A percentile compares a stretch with the other conserved stretches of the same genome.
phyloP scores from a whole-genome alignment of 2,797 vertebrate species.

The Gambusia yucatana region DNA sequence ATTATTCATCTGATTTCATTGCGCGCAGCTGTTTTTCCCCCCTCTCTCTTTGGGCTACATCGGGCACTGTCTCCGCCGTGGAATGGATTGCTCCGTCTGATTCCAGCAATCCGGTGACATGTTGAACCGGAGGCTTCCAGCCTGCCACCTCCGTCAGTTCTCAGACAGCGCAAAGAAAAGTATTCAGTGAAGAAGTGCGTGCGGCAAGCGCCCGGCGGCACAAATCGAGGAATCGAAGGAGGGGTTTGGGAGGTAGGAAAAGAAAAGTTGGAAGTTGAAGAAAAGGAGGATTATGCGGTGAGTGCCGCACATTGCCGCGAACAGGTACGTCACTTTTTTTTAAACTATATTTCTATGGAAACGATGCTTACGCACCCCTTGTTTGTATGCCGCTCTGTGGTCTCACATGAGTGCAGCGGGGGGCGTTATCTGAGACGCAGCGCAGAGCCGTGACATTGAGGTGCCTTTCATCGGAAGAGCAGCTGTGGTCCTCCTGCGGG shows the following conservation, averaged over 20 bases:
- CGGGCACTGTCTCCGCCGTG: slow-evolving; percentile 25
- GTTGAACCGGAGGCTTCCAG: slow-evolving; percentile 49
- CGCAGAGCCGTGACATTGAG: slow-evolving; percentile 70
- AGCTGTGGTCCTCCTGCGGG: slow-evolving; percentile 22
- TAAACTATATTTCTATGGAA: slow-evolving; percentile 18
- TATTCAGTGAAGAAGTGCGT: slow-evolving; percentile 65
- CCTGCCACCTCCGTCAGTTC: slow-evolving; percentile 50
- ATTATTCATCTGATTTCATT: too few relatives aligned
- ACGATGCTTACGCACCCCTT: slow-evolving; percentile 15
- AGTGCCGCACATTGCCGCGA: slow-evolving; percentile 46
- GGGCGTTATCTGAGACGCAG: slow-evolving; percentile 3
- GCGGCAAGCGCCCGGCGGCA: slow-evolving; percentile 53
- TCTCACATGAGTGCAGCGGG: slow-evolving; percentile 42
- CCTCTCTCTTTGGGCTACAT: too few relatives aligned
- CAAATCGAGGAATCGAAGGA: slow-evolving; percentile 26
- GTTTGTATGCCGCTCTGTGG: slow-evolving; percentile 31
- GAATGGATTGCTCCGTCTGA: slow-evolving; percentile 70
- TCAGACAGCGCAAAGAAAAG: slow-evolving; percentile 60
- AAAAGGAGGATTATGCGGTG: slow-evolving; percentile 69
- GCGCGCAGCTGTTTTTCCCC: slow-evolving; percentile 25
- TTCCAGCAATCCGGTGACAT: slow-evolving; percentile 57
- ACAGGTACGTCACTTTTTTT: slow-evolving; percentile 66
- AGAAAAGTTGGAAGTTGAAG: slow-evolving; percentile 71
- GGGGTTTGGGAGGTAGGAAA: not conserved
- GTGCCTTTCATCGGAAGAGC: slow-evolving; percentile 42